Evolutionary conservation across 23 tunicate species (phyloP), one percentile per base, ranked within the genome.

Genomic region (Ciona savignyi): DNA sequence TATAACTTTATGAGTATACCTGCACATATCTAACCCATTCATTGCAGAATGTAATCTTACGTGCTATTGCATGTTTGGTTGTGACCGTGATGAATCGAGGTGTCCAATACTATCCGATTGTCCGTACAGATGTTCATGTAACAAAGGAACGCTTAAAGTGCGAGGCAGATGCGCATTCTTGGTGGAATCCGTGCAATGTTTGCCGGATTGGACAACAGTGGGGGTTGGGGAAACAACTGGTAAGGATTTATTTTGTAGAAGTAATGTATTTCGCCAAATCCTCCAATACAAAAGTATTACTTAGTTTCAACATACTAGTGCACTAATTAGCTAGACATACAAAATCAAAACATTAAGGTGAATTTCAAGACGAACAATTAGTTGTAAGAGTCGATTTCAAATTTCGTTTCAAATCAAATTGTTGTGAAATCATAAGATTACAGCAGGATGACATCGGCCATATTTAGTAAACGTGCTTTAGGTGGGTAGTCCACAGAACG

Each of bases 51-150:
- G 97, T 76, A 48, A 91, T 71, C 84, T 80, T 72, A 73, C 79
- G 68, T 91, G 97, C 75, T 84, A 91, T 72, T 91, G 97, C 72
- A 72, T 91, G 83, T 85, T 78, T 63, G 97, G 97, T 0, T 91
- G 97, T 64, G 83, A 80, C 25, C 76, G 91, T 4, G 91, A 91
- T 82, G 91, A 84, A 30, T 80, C 91, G 0, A 49, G 48, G 11
- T 91, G 97, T 64, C 97, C 90, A 3, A 63, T 74, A 42, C 65
- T 80, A 27, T 33, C 86, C 0, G 85, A 85, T 51, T 91, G 97
- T 63, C 97, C 97, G 2, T 85, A 91, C 80, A 72, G 62, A 62
- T 91, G 97, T 62, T 23, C 27, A 51, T 91, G 97, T 71, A 79
- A 91, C 75, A 34, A 77, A 65, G 91, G 86, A 20, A 63, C 83